Base-by-base conservation (phyloP, 1,140 invertebrate species). In the Drosophila paulistorum region DNA sequence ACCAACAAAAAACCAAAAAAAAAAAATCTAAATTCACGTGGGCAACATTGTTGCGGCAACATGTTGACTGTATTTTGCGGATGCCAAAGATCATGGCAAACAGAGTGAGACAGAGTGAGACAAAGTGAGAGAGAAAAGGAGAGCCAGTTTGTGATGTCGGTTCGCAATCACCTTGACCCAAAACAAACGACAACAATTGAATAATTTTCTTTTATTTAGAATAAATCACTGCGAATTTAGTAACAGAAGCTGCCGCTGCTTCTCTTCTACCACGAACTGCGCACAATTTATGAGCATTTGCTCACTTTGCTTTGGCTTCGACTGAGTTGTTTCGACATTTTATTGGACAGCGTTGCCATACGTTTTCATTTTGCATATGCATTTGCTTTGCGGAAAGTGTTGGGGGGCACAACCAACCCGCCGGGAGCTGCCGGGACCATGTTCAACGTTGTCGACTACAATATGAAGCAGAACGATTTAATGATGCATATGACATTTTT, bases 401-500 rank as follows among this genome's bases (percentile, higher is more conserved):
- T 37, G 35, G 35, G 37, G 37, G 37, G 11, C 3, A 11, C 11
- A 14, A 45, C 9, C 14, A 45, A 11, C n/a, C 45, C 4, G 65
- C 71, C 61, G 37, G 68, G 71, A 73, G 81, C 30, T 30, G 30
- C 69, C 75, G 45, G 45, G 45, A 51, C 45, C 45, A 51, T 51
- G 17, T 51, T 23, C 45, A 51, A 51, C 45, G 45, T 51, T 51
- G 71, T 69, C 75, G 77, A 86, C 83, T 83, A 89, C 84, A 90
- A 87, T 87, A 90, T 90, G 87, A 90, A 83, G 87, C 89, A 87
- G 84, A 90, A 84, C 87, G 89, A 79, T 87, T 90, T 91, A 90
- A 90, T 90, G 87, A 90, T 89, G 89, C 87, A 89, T 90, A 90
- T 84, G 89, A 90, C 87, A 90, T 90, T 90, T 90, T 90, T 91